These are phyloP conservation scores for Hedya salicella DNA, from an alignment of 2,888 invertebrate species.

Conservation along the genomic window DNA sequence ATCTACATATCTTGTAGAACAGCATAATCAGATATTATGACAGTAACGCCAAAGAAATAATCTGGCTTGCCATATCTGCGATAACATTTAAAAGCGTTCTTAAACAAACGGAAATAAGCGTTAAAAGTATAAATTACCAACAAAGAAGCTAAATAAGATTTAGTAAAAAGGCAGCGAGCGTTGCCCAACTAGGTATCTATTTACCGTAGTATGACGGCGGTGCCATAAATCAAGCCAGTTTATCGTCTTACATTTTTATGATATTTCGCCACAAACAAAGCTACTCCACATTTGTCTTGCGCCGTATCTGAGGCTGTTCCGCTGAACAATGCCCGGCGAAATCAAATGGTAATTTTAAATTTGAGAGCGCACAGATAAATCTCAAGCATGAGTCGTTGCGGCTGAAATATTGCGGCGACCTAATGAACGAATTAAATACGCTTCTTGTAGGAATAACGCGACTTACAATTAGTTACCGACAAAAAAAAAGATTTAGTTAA, in stretches of 20 bases:
- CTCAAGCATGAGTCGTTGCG: slow-evolving; percentile 35
- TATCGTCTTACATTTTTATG: slow-evolving; percentile 74
- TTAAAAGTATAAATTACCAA: background rate
- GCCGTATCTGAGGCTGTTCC: slow-evolving; percentile 68
- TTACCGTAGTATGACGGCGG: slow-evolving; percentile 37
- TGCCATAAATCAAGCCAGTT: slow-evolving; percentile 67
- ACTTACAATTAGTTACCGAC: no score
- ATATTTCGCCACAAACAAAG: slow-evolving; percentile 73
- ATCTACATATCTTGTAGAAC: no score
- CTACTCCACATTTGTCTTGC: slow-evolving; percentile 70
- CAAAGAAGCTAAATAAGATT: slow-evolving; percentile 10
- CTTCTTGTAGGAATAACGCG: slow-evolving; percentile 16
- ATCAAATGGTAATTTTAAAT: slow-evolving; percentile 76
- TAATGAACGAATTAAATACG: slow-evolving; percentile 40
- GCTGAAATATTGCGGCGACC: slow-evolving; percentile 28
- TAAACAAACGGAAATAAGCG: background rate
- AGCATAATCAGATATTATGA: background rate
- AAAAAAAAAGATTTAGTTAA: no score
- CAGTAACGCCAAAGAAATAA: no score
- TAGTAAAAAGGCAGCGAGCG: slow-evolving; percentile 5
- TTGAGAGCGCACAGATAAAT: slow-evolving; percentile 51
- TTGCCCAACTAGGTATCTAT: slow-evolving; percentile 34
- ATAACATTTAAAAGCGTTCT: no score
- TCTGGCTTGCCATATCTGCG: no score
- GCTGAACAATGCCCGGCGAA: slow-evolving; percentile 64